phyloP scores from a whole-genome alignment of 2,113 vertebrate species.

The Tragelaphus imberbis region DNA sequence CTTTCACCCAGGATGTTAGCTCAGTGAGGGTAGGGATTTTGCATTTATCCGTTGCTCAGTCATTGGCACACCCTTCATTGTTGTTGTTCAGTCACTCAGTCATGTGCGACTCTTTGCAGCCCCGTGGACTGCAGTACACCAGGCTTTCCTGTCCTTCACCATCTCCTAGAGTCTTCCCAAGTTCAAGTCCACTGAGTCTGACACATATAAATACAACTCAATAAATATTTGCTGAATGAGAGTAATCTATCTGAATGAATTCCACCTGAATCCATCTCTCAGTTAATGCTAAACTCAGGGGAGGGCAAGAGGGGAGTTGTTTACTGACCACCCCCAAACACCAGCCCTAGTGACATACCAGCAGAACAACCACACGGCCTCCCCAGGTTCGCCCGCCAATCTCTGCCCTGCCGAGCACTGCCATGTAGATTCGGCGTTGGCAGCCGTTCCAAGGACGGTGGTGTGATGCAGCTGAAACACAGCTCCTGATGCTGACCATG shows the following conservation, averaged over 20 bases:
- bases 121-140: not conserved
- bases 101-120: not conserved
- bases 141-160: not conserved
- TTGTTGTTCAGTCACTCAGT: not conserved
- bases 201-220: not conserved
- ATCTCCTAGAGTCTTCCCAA: not conserved
- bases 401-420: not conserved
- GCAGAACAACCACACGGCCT: not conserved
- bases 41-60: not conserved
- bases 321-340: not conserved
- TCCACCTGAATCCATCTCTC: not conserved
- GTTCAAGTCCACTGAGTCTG: not conserved
- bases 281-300: not conserved
- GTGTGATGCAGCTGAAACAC: not conserved
- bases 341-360: too few relatives aligned
- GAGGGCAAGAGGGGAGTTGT: not conserved
- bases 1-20: not conserved
- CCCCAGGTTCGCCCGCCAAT: not conserved
- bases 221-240: not conserved
- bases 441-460: rapidly evolving
- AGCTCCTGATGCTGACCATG: not conserved
- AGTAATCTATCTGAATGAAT: not conserved
- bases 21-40: not conserved
- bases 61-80: not conserved
- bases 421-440: not conserved